Percentiles rank a stretch among this genome's conserved stretches.
Evolutionary conservation across 2,113 vertebrate species (phyloP).

Genomic region (Tetrax tetrax): DNA sequence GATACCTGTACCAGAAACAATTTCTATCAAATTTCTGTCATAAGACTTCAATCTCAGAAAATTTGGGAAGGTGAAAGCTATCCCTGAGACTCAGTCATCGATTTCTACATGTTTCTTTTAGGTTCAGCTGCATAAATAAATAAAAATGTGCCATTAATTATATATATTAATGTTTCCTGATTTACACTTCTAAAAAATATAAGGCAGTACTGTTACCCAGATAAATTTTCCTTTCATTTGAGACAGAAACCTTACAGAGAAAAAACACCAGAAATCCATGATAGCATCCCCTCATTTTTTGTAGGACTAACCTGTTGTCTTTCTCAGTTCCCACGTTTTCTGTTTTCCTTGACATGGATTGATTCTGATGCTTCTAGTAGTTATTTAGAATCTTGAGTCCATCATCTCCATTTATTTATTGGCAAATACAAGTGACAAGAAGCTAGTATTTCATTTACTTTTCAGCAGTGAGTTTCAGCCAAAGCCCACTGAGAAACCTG

Average conservation of each 20-base stretch:
- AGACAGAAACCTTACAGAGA: background rate
- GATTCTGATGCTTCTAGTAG: background rate
- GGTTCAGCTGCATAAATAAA: constrained; percentile 17
- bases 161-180: constrained; percentile 10
- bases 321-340: background rate
- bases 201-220: background rate
- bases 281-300: background rate
- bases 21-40: background rate
- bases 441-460: background rate
- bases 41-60: background rate
- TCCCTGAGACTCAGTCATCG: background rate
- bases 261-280: background rate
- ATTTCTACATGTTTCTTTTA: background rate
- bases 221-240: constrained; percentile 5
- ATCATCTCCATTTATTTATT: background rate
- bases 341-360: background rate
- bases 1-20: background rate
- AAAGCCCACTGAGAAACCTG: background rate
- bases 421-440: background rate
- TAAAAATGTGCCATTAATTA: constrained; percentile 28
- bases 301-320: background rate
- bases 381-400: background rate
- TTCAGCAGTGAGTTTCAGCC: background rate
- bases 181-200: background rate
- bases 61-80: background rate